Percentiles rank a stretch among this genome's conserved stretches.
Conservation (phyloP, 2,888 invertebrate species). For the Hyppa rectilinea region DNA sequence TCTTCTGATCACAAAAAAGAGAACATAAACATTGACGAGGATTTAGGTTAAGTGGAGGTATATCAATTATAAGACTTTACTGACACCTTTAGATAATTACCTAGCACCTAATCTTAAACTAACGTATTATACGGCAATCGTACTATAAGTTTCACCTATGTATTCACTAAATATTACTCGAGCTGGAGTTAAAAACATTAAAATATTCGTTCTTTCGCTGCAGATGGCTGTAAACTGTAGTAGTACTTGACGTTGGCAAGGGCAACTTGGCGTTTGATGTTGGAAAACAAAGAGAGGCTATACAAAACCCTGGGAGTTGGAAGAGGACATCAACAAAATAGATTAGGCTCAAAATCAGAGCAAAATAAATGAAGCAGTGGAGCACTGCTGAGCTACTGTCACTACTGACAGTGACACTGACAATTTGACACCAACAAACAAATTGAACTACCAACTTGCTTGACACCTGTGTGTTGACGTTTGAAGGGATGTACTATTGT, state of each 20-base stretch:
- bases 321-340: not conserved
- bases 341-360: not conserved
- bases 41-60: conserved; percentile 49
- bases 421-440: no score
- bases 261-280: conserved; percentile 8
- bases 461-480: conserved; percentile 18
- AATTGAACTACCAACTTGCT: not conserved
- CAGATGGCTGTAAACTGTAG: conserved; percentile 19
- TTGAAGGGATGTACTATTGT: conserved; percentile 30
- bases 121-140: not conserved
- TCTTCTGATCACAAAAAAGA: conserved; percentile 50
- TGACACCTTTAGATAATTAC: not conserved
- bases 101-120: conserved; percentile 9
- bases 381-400: no score
- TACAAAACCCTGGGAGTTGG: not conserved
- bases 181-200: conserved; percentile 21
- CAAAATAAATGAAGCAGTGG: not conserved
- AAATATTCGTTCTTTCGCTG: conserved; percentile 26
- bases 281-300: not conserved
- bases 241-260: conserved; percentile 8
- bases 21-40: conserved; percentile 39
- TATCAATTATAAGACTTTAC: conserved; percentile 3
- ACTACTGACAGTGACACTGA: not conserved
- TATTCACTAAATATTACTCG: not conserved
- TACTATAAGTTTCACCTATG: conserved; percentile 3